Base-by-base conservation (phyloP, 2,888 invertebrate species). In the Ophion ventricosus region DNA sequence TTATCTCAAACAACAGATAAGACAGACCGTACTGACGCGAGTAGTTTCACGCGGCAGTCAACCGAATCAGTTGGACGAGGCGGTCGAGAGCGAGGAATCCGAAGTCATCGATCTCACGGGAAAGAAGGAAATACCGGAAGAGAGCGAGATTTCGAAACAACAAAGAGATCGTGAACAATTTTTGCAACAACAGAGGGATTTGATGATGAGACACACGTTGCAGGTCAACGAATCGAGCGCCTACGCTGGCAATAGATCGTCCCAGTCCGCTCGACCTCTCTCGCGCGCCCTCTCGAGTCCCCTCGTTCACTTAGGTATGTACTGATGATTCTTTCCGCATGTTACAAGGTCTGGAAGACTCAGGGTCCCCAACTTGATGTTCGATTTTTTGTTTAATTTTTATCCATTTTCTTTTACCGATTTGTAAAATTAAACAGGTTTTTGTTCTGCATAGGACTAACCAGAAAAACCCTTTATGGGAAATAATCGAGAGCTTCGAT, bases 251-350 rank as follows among this genome's bases (percentile, higher is more conserved):
- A 90, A 88, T 59, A 88, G 92, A 69, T 87, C 89, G 20, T 87
- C 93, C 4, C 94, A 94, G 84, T 91, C 94, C 17, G 94, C 93
- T 26, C 93, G 95, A 88, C 97, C 97, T 40, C 94, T 98, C 40
- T 96, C 97, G 77, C 95, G 98, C 89, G 97, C 98, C 56, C 95
- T 98, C 49, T 97, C 97, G 89, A 98, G 98, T 93, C 97, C 98
- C 5, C 94, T 97, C 88, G 97, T 97, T 82, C 96, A 96, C 89
- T 93, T 97, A 86, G 96, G 96, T 88, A 90, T 88, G 87, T 76
- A 79, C 59, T n/a, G 14, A 66, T 43, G 43, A 25, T 67, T 49
- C 20, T 43, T 20, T 20, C 54, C 43, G n/a, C 0, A 43, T 2
- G n/a, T n/a, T n/a, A n/a, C 35, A 7, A 35, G 4, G 3, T 35